Base-by-base conservation (phyloP, 2,797 vertebrate genomes). In the Acanthurus tractus region DNA sequence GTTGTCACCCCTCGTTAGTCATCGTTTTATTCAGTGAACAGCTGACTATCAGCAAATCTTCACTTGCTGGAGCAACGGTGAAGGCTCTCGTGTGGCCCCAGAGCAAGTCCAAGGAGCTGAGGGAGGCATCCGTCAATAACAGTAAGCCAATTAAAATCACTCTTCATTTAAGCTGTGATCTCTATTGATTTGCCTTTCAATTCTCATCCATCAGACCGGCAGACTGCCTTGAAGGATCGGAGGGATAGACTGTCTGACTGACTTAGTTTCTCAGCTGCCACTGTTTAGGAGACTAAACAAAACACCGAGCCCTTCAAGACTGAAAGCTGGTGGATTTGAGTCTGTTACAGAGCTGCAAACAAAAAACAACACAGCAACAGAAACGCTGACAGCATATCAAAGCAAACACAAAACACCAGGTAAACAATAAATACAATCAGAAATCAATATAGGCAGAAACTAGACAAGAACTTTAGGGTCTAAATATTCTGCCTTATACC, bases 111-210 rank as follows among this genome's bases (percentile, higher is more conserved):
- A 81, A 89, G 58, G 63, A 83, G 82, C 83, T 76, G 82, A 84
- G 70, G 86, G 83, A 83, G 79, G 78, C 70, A 50, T 69, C 72
- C 63, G 84, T 94, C 92, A 93, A 95, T 95, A 94, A 82, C 62
- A 86, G 91, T 92, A 88, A 94, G 90, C 88, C 93, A 92, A 92
- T 95, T 94, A 91, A 93, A 95, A 93, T 95, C 93, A 93, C 88
- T 95, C 93, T 93, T 92, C 90, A 93, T 94, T 94, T 90, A 91
- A 86, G 78, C 86, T 92, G 91, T 94, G 93, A 95, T 95, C 93
- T 93, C 88, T 91, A 94, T 94, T 91, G 94, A 95, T 93, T 91
- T 57, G 72, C 65, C 90, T 91, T 90, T 94, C 91, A 90, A 88
- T 93, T 91, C 82, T 87, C 86, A 91, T 95, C 91, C 74, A 78